These are phyloP conservation scores for Andrena trimmerana DNA, from an alignment of 2,888 invertebrate genomes.

Conservation along the genomic window DNA sequence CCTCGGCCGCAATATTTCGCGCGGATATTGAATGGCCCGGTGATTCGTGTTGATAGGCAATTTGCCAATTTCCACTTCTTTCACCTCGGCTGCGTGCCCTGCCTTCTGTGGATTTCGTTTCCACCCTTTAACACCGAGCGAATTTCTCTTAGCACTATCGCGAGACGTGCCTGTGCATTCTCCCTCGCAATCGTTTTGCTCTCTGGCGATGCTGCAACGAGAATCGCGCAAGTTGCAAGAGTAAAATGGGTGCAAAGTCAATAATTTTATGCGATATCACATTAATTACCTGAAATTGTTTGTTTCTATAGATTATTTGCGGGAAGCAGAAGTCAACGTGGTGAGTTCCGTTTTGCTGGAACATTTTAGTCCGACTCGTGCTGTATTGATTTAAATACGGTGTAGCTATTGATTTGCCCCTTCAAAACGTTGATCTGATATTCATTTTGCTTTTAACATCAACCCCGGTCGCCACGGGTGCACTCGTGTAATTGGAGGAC, in stretches of 20 bases:
- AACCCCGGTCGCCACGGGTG: neutral
- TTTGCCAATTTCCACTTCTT: constrained; percentile 75
- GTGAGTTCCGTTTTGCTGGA: neutral
- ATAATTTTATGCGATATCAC: neutral
- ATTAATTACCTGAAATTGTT: neutral
- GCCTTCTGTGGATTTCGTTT: constrained; percentile 10
- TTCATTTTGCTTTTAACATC: constrained; percentile 35
- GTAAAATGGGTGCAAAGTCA: neutral
- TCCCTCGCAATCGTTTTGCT: neutral
- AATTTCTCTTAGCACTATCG: constrained; percentile 10
- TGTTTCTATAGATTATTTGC: too few relatives aligned
- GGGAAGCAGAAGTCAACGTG: neutral
- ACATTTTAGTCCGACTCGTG: neutral
- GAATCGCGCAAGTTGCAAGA: neutral
- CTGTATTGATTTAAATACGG: neutral
- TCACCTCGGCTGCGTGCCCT: constrained; percentile 20
- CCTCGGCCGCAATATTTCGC: constrained; percentile 71
- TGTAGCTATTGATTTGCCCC: neutral
- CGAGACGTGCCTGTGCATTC: constrained; percentile 16
- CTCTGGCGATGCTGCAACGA: neutral
- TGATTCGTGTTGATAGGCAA: constrained; percentile 77
- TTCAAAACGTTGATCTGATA: constrained; percentile 15
- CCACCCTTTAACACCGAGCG: constrained; percentile 3
- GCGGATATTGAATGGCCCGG: constrained; percentile 75
- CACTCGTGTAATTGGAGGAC: constrained; percentile 54